phyloP scores from a whole-genome alignment of 2,888 invertebrate species.

The Drosophila neoperkinsi region DNA sequence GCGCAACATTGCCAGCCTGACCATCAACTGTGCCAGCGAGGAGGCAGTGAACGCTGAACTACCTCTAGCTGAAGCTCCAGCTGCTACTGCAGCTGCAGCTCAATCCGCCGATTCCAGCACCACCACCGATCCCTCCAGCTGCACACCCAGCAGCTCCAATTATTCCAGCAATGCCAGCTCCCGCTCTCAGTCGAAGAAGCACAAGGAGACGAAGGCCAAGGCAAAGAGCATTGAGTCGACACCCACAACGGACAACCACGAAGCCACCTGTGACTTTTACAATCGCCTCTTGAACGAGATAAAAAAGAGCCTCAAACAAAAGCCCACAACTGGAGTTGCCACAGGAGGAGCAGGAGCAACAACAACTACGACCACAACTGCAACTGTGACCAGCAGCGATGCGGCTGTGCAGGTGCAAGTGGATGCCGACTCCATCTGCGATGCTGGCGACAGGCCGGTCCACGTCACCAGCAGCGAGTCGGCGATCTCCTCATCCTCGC shows the following conservation, averaged over 20 bases:
- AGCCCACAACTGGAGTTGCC: slow-evolving; percentile 47
- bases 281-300: slow-evolving; percentile 84
- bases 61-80: slow-evolving; percentile 51
- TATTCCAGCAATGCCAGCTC: slow-evolving; percentile 81
- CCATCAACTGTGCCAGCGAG: slow-evolving; percentile 84
- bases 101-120: slow-evolving; percentile 39
- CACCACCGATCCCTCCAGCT: slow-evolving; percentile 58
- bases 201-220: slow-evolving; percentile 34
- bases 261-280: slow-evolving; percentile 84
- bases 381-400: slow-evolving; percentile 32
- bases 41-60: slow-evolving; percentile 78
- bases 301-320: slow-evolving; percentile 82
- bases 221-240: slow-evolving; percentile 43
- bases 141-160: slow-evolving; percentile 74
- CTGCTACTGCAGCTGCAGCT: slow-evolving; percentile 15
- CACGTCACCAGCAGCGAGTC: slow-evolving; percentile 32
- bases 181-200: slow-evolving; percentile 81
- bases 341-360: slow-evolving; percentile 3
- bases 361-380: slow-evolving; percentile 2
- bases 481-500: slow-evolving; percentile 42
- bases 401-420: slow-evolving; percentile 16
- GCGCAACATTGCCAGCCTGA: slow-evolving; percentile 84
- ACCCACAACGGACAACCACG: slow-evolving; percentile 70
- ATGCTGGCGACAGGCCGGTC: slow-evolving; percentile 39
- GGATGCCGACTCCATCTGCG: slow-evolving; percentile 65